phyloP scores from a whole-genome alignment of 2,113 vertebrate genomes.

The Phylloscopus whistleri region DNA sequence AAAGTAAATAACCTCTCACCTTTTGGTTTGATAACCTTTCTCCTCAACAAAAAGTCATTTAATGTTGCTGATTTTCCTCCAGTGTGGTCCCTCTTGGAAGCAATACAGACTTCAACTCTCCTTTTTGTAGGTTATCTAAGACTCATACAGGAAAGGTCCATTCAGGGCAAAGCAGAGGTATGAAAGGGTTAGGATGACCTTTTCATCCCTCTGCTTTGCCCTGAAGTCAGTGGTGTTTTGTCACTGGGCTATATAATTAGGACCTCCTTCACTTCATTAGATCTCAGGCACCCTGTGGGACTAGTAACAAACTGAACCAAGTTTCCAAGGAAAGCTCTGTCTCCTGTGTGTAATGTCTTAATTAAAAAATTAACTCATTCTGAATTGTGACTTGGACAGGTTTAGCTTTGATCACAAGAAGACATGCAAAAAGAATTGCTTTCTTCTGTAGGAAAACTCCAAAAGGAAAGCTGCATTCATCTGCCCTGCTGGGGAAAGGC shows the following conservation, averaged over 20 bases:
- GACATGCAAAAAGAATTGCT: neutral
- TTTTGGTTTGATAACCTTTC: constrained; percentile 48
- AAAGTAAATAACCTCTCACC: constrained; percentile 16
- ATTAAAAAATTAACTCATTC: constrained; percentile 40
- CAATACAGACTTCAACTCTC: neutral
- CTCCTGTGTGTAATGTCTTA: neutral
- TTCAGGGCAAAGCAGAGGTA: neutral
- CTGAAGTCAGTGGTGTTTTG: neutral
- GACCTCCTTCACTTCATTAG: constrained; percentile 8
- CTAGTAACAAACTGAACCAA: neutral
- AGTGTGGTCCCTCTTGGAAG: constrained; percentile 22
- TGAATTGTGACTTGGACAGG: neutral
- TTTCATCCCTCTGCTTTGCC: constrained; percentile 9
- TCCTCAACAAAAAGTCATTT: constrained; percentile 15
- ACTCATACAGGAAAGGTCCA: neutral
- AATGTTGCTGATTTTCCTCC: neutral
- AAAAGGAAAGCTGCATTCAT: constrained; percentile 42
- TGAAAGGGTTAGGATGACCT: constrained; percentile 35
- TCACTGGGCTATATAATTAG: neutral
- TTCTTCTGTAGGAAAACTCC: constrained; percentile 34
- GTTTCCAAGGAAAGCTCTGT: constrained; percentile 26
- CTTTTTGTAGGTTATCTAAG: constrained; percentile 31
- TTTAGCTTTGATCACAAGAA: constrained; percentile 17
- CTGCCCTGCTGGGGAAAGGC: neutral
- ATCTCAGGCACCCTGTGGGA: neutral